Evolutionary conservation across 2,113 vertebrate species (phyloP), one percentile per base, ranked within the genome.

Genomic region (Elachura formosa): DNA sequence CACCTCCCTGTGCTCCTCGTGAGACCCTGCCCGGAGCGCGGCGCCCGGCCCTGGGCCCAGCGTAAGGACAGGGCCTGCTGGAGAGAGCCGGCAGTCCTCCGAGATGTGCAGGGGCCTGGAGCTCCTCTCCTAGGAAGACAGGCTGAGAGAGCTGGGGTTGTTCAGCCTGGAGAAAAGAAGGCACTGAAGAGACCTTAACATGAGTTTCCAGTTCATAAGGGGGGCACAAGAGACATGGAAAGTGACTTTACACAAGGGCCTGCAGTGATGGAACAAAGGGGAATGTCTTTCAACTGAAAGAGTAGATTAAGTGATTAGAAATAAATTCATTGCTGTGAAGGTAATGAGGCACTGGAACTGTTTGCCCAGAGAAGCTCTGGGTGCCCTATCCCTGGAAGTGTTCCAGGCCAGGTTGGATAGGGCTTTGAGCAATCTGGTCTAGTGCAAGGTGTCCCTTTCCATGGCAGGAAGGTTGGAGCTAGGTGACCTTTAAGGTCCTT

Each of bases 1-100:
- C 26, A 0, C 26, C 55, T 25, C 38, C 67, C 31, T 36, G 12
- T 31, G 24, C 21, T n/a, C 38, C 33, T 52, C 0, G 0, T 12
- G 48, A 62, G 11, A 55, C 6, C 18, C 6, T 6, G 6, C 25
- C 46, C 26, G 19, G 48, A 24, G 41, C 3, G 0, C 40, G 22
- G 24, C 34, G 10, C 17, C 38, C 9, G 4, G 40, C 34, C 20
- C 34, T 46, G 41, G 54, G 46, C n/a, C 17, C 71, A 62, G 48
- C 25, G 41, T 2, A 8, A 36, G 31, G 12, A 40, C 34, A 23
- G 9, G 54, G 18, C 21, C 46, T 61, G 40, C 34, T 82, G 69
- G 21, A 61, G 34, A 0, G 29, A 48, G 40, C 8, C 46, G 48
- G 48, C 10, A 83, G 46, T 5, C 45, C 40, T 52, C n/a, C 7